Evolutionary conservation across 1,140 invertebrate genomes (phyloP), one percentile per base, ranked within the genome.

Genomic region (Heliothis subflexa): DNA sequence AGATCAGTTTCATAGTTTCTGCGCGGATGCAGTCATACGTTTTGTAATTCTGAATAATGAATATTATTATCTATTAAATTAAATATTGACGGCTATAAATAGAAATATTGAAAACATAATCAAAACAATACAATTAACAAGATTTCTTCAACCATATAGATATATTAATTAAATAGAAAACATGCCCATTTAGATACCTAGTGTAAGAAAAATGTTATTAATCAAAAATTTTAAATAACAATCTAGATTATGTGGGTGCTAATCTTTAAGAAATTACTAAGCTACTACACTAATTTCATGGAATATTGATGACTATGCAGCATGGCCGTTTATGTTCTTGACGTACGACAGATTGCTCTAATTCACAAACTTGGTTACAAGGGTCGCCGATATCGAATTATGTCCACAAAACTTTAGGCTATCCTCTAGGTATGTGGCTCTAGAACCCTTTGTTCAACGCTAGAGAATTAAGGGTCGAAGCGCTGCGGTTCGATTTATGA

Each of bases 381-480:
- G 80, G 83, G 86, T 83, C 79, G 64, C 75, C 59, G 70, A 83
- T 85, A 85, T 83, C 78, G 77, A 85, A 83, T 87, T 84, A 84
- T 82, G 64, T 73, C 50, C 52, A 66, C 70, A 76, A 85, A 86
- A 85, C 81, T 83, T 83, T 50, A 45, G 14, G 49, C 50, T 66
- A 54, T 49, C 64, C 64, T 55, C 18, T 55, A 64, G 45, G 68
- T 73, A 73, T 10, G 14, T n/a, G 33, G 4, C 33, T 40, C 14
- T 14, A 45, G 61, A 7, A 12, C 40, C 40, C 62, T 66, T 66
- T 66, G 62, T 66, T 66, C 62, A 18, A 66, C 2, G 5, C 59
- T 0, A 10, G 14, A 16, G 59, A 62, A n/a, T 47, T 18, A 21
- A n/a, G 40, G 40, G 40, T 47, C 40, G 4, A 64, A 40, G 61